phyloP scores from a whole-genome alignment of 2,888 invertebrate species.

The Smittia aterrima region DNA sequence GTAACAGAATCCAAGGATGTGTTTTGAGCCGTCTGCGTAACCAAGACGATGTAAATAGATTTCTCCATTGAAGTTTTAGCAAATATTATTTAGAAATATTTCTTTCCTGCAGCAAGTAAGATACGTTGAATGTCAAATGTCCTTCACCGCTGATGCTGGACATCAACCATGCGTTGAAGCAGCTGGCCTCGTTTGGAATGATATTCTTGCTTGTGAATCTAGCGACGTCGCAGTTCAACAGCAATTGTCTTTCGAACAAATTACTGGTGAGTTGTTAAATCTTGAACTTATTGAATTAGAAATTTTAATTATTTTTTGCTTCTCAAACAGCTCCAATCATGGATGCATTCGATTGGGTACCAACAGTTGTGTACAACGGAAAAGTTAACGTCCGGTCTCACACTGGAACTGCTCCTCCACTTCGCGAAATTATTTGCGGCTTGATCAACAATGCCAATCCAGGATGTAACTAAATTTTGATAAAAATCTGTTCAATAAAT shows the following conservation, averaged over 20 bases:
- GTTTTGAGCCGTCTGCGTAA: conserved; percentile 52
- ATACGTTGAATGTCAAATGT: conserved; percentile 61
- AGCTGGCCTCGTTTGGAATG: conserved; percentile 49
- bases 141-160: conserved; percentile 44
- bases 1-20: conserved; percentile 64
- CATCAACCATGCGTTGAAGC: conserved; percentile 52
- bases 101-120: conserved; percentile 46
- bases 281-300: no score
- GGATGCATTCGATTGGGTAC: conserved; percentile 51
- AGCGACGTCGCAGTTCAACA: conserved; percentile 53
- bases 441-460: not conserved
- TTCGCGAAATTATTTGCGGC: conserved; percentile 22
- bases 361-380: conserved; percentile 57
- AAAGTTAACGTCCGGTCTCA: conserved; percentile 52
- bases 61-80: no score
- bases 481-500: no score
- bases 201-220: conserved; percentile 52
- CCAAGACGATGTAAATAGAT: conserved; percentile 47
- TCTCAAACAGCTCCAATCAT: conserved; percentile 39
- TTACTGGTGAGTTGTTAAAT: conserved; percentile 49
- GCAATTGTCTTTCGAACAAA: conserved; percentile 55
- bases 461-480: not conserved
- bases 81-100: no score
- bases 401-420: not conserved
- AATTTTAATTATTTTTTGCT: no score